phyloP scores from a whole-genome alignment of 2,113 vertebrate genomes.

The Capreolus pygargus region DNA sequence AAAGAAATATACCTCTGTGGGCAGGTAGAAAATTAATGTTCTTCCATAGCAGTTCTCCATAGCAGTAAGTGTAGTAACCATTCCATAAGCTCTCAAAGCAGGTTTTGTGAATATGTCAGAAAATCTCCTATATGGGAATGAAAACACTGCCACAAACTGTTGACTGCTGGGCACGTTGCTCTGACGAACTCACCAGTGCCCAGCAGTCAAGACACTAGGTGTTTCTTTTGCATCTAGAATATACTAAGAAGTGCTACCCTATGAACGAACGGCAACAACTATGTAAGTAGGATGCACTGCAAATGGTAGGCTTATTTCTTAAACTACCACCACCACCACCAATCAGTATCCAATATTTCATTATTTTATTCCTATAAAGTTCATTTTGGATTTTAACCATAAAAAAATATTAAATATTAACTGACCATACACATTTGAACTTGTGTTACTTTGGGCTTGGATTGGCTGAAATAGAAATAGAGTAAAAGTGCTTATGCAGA shows the following conservation, averaged over 20 bases:
- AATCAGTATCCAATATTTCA: neutral
- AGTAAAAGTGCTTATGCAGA: neutral
- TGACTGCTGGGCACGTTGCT: neutral
- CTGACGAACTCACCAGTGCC: neutral
- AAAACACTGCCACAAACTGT: neutral
- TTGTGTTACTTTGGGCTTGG: neutral
- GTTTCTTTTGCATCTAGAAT: neutral
- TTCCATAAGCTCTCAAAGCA: neutral
- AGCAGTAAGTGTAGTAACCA: no score
- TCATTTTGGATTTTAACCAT: neutral
- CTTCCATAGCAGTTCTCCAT: neutral
- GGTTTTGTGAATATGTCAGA: neutral
- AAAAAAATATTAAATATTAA: neutral
- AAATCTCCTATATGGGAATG: neutral
- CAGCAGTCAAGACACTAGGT: neutral
- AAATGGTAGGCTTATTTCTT: neutral
- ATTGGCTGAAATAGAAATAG: neutral
- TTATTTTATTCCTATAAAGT: neutral
- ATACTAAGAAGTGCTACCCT: neutral
- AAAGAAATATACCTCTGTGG: neutral
- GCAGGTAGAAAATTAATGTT: neutral
- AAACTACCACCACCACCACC: neutral
- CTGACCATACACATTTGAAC: neutral
- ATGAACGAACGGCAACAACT: neutral
- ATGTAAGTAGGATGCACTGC: neutral